These are phyloP conservation scores for Crocallis elinguaria DNA, from an alignment of 2,888 invertebrate species.

Conservation along the genomic window DNA sequence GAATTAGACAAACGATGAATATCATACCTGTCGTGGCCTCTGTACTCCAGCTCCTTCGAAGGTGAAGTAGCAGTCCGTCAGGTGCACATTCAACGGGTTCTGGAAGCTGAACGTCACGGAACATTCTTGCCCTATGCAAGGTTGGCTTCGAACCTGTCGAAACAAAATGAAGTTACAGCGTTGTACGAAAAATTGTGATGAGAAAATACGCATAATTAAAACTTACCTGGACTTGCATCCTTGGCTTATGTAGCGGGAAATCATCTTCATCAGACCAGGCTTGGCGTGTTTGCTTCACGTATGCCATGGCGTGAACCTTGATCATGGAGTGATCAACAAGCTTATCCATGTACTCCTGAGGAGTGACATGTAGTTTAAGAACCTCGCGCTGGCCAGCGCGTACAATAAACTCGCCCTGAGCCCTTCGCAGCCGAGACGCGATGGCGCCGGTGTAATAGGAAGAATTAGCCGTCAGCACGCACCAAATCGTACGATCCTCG, in stretches of 20 bases:
- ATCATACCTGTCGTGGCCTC: slow-evolving; percentile 82
- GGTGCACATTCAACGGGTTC: slow-evolving; percentile 86
- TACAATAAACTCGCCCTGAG: slow-evolving; percentile 85
- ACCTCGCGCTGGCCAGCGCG: slow-evolving; percentile 87
- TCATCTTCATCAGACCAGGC: slow-evolving; percentile 91
- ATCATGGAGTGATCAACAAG: slow-evolving; percentile 89
- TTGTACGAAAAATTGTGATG: background rate
- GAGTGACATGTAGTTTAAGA: slow-evolving; percentile 85
- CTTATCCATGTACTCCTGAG: slow-evolving; percentile 88
- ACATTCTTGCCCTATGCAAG: slow-evolving; percentile 82
- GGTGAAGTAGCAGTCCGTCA: slow-evolving; percentile 88
- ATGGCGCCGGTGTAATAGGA: slow-evolving; percentile 89
- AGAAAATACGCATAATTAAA: background rate
- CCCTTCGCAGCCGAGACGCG: slow-evolving; percentile 86
- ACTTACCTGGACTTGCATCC: slow-evolving; percentile 86
- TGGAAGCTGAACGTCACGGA: slow-evolving; percentile 86
- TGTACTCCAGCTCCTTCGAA: slow-evolving; percentile 89
- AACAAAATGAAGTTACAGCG: background rate
- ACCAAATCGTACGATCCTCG: slow-evolving; percentile 86
- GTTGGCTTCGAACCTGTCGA: slow-evolving; percentile 73
- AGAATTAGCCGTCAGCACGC: slow-evolving; percentile 86
- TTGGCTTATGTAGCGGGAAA: slow-evolving; percentile 88
- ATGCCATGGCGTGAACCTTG: slow-evolving; percentile 89
- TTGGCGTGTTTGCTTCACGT: slow-evolving; percentile 89
- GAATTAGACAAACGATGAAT: background rate